Percentiles rank a stretch among this genome's conserved stretches.
These are phyloP conservation scores for Pelvicachromis taeniatus DNA, from an alignment of 2,113 vertebrate genomes.

Conservation along the genomic window DNA sequence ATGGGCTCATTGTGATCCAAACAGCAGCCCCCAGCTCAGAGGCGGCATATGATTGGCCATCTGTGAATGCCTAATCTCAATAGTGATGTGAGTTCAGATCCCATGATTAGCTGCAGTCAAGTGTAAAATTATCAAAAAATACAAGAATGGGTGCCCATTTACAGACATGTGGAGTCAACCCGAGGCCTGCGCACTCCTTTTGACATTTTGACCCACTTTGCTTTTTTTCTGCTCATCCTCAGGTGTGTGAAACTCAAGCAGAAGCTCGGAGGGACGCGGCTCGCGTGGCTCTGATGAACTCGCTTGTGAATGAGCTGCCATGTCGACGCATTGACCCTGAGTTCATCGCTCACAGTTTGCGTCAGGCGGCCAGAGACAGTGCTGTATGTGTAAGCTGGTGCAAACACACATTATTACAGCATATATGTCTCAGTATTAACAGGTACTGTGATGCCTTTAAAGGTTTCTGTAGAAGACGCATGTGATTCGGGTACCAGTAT, in stretches of 20 bases:
- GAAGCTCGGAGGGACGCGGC: conserved; percentile 87
- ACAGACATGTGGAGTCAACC: neutral
- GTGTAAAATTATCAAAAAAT: conserved; percentile 29
- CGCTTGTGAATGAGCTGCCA: conserved; percentile 86
- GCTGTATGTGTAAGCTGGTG: conserved; percentile 69
- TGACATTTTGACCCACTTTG: neutral
- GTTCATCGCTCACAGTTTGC: conserved; percentile 82
- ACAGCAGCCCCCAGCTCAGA: conserved; percentile 28
- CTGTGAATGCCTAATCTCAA: conserved; percentile 40
- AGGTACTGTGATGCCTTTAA: conserved; percentile 6
- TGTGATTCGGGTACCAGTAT: conserved; percentile 84
- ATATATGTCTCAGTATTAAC: neutral
- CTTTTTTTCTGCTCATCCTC: neutral
- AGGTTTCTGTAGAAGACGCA: conserved; percentile 82
- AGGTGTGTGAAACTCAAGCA: conserved; percentile 85
- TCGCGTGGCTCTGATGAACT: conserved; percentile 88
- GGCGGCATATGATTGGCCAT: conserved; percentile 45
- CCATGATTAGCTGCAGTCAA: conserved; percentile 37
- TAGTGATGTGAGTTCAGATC: conserved; percentile 45
- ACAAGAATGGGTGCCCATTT: neutral
- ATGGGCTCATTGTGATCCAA: conserved; percentile 36
- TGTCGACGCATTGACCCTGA: conserved; percentile 81
- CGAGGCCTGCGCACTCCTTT: neutral
- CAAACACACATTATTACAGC: neutral
- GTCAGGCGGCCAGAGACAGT: conserved; percentile 79